These are phyloP conservation scores for Periparus ater DNA, from an alignment of 2,797 vertebrate genomes.

Conservation along the genomic window DNA sequence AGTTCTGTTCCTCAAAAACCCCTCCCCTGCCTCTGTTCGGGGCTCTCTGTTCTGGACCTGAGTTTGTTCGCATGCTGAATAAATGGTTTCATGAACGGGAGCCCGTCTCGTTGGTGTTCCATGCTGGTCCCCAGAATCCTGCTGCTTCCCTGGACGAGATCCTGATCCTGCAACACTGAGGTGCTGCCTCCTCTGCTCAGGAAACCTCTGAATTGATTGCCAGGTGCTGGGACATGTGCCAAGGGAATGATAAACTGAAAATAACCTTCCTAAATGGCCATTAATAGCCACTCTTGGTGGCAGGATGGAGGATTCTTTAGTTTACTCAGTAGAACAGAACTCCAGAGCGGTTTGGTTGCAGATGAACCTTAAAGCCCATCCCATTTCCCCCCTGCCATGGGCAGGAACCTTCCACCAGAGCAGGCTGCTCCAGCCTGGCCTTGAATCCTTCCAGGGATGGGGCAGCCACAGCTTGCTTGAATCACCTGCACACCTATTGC, in stretches of 20 bases:
- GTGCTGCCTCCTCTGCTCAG: not conserved
- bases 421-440: not conserved
- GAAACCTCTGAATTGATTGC: not conserved
- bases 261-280: not conserved
- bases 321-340: accelerated
- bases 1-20: too few species aligned
- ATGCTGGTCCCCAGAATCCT: too few species aligned
- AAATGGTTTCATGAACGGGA: too few species aligned
- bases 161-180: too few species aligned
- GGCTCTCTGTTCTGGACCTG: too few species aligned
- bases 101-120: too few species aligned
- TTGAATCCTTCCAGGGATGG: not conserved
- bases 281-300: not conserved
- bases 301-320: not conserved
- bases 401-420: not conserved
- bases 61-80: too few species aligned
- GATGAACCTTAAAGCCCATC: not conserved
- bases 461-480: not conserved
- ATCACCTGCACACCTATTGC: too few species aligned
- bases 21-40: too few species aligned
- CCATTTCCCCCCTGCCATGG: accelerated
- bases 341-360: not conserved
- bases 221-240: not conserved
- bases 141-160: too few species aligned
- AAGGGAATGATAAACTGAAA: not conserved